These are phyloP conservation scores for Spodoptera littoralis DNA, from an alignment of 2,888 invertebrate genomes.

Conservation along the genomic window DNA sequence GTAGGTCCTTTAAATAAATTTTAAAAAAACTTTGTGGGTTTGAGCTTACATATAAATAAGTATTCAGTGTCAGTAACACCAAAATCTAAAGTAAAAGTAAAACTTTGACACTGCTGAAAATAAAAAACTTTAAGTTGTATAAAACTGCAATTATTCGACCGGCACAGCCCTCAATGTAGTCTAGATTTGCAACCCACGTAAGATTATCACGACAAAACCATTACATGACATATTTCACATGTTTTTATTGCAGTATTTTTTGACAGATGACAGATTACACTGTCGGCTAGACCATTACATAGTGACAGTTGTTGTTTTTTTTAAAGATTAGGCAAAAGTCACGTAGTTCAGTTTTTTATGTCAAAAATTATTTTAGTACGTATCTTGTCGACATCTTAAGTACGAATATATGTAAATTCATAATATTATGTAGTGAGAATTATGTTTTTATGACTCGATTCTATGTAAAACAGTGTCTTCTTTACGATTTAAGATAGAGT, in stretches of 20 bases:
- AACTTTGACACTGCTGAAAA: too few species aligned
- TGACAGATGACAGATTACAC: constrained; percentile 47
- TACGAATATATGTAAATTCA: constrained; percentile 38
- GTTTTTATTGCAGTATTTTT: constrained; percentile 41
- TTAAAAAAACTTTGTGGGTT: too few species aligned
- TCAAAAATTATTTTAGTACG: constrained; percentile 16
- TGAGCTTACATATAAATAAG: too few species aligned
- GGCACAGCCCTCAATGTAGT: constrained; percentile 25
- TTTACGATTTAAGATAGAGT: neutral
- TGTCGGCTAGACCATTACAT: constrained; percentile 35
- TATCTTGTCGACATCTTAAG: constrained; percentile 45
- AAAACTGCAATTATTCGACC: too few species aligned
- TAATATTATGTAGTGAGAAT: constrained; percentile 42
- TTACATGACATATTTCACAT: constrained; percentile 35
- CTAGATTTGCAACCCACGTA: constrained; percentile 40
- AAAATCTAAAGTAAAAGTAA: too few species aligned
- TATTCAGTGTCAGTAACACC: too few species aligned
- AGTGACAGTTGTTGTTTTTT: constrained; percentile 42
- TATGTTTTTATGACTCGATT: constrained; percentile 30
- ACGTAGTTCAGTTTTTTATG: constrained; percentile 34
- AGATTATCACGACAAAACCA: constrained; percentile 37
- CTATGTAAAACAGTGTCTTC: constrained; percentile 21
- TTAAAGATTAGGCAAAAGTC: constrained; percentile 30
- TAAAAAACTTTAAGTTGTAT: too few species aligned
- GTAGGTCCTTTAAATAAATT: too few species aligned